Evolutionary conservation across 2,113 vertebrate species (phyloP), one percentile per base, ranked within the genome.

Genomic region (Macroglossus sobrinus): DNA sequence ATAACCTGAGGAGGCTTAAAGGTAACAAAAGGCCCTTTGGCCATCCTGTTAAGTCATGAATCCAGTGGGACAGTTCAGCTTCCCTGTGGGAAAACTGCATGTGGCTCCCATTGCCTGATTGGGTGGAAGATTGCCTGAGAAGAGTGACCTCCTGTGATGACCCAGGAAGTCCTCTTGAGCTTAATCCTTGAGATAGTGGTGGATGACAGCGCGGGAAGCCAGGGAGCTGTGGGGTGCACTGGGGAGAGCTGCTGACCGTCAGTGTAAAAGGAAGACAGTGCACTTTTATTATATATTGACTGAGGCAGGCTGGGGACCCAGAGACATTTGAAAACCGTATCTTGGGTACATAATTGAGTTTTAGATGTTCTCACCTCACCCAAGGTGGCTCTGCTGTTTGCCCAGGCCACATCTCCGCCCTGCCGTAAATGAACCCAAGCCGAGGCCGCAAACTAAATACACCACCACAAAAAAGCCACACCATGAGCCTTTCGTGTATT

Each of bases 101-200:
- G 68, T 45, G 45, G 84, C 28, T 50, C 74, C 61, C 28, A 0
- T n/a, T 40, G 75, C 74, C 66, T 63, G 63, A 66, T 71, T 68
- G 35, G n/a, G 61, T 63, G 45, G 63, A n/a, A n/a, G n/a, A n/a
- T n/a, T n/a, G n/a, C n/a, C 71, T 81, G 87, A 72, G 50, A 33
- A 76, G 94, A 22, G 30, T 75, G 90, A 89, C 75, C 96, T 95
- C 71, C 89, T 96, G 86, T 71, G 69, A 19, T 94, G 86, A 97
- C 72, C 89, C 94, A 10, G 68, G 69, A 91, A 84, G 69, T 96
- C 93, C 69, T 95, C 53, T 84, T 75, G 68, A 69, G 90, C 89
- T 10, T 79, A 87, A 87, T 69, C 74, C 38, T 35, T 47, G 82
- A 33, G 78, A 33, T 47, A 85, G 76, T 78, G 40, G 86, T 30